Percentiles rank a stretch among this genome's conserved stretches.
phyloP scores from a whole-genome alignment of 2,113 vertebrate species.

The Rhombomys opimus region DNA sequence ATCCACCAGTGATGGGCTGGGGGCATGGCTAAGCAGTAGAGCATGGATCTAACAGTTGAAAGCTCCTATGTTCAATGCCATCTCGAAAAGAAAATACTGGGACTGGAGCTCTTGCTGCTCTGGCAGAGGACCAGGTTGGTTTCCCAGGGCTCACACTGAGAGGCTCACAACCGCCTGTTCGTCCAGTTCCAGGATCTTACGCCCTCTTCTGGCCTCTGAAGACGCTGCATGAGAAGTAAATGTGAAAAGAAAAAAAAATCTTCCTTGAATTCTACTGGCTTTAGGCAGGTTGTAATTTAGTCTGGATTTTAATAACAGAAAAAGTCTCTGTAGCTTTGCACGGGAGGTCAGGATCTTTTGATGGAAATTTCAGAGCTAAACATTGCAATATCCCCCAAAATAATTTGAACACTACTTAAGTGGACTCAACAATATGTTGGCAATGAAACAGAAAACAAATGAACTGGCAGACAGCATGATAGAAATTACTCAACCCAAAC shows the following conservation, averaged over 20 bases:
- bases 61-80: too few relatives aligned
- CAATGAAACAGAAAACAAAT: too few relatives aligned
- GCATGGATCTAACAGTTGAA: too few relatives aligned
- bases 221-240: background rate
- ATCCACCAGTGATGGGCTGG: too few relatives aligned
- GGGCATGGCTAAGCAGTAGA: too few relatives aligned
- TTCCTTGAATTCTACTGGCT: background rate
- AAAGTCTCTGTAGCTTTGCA: background rate
- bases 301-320: background rate
- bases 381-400: background rate
- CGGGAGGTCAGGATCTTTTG: background rate
- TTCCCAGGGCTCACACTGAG: background rate
- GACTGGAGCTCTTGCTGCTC: too few relatives aligned
- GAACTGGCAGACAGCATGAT: too few relatives aligned
- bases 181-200: background rate
- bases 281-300: background rate
- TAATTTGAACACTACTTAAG: too few relatives aligned
- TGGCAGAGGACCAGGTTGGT: too few relatives aligned
- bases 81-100: too few relatives aligned
- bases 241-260: background rate
- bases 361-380: background rate
- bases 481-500: too few relatives aligned
- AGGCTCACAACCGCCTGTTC: background rate
- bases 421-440: too few relatives aligned
- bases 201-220: background rate